Conservation (phyloP, 2,888 invertebrate genomes). For the Rhopalosiphum nymphaeae region DNA sequence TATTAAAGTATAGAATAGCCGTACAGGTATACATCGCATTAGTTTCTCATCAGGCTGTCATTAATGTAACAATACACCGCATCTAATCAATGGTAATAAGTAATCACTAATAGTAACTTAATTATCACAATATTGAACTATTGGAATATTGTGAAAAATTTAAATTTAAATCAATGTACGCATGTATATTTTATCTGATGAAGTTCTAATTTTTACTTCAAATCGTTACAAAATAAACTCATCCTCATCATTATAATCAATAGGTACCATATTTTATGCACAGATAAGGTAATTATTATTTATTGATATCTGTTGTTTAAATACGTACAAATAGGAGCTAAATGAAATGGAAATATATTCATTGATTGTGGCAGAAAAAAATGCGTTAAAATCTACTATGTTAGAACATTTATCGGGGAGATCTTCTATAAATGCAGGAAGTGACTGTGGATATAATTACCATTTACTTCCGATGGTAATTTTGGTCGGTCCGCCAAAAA, state of each 20-base stretch:
- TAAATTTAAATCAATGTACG: neutral
- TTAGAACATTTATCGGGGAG: constrained; percentile 52
- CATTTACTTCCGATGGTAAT: constrained; percentile 11
- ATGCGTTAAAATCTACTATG: constrained; percentile 29
- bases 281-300: neutral
- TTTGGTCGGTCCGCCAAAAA: constrained; percentile 56
- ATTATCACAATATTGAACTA: neutral
- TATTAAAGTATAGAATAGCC: too few relatives aligned
- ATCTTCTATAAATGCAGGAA: neutral
- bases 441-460: neutral
- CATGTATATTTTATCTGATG: neutral
- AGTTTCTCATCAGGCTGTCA: neutral
- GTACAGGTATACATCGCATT: neutral
- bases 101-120: too few relatives aligned
- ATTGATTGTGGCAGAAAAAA: constrained; percentile 41
- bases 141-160: neutral
- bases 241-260: neutral
- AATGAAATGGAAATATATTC: constrained; percentile 22
- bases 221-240: neutral
- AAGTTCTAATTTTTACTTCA: neutral
- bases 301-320: neutral
- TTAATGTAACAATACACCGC: neutral
- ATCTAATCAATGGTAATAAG: neutral
- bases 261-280: neutral
- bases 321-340: constrained; percentile 17